Conservation (phyloP, 2,797 vertebrate genomes). For the Lagocephalus sceleratus region DNA sequence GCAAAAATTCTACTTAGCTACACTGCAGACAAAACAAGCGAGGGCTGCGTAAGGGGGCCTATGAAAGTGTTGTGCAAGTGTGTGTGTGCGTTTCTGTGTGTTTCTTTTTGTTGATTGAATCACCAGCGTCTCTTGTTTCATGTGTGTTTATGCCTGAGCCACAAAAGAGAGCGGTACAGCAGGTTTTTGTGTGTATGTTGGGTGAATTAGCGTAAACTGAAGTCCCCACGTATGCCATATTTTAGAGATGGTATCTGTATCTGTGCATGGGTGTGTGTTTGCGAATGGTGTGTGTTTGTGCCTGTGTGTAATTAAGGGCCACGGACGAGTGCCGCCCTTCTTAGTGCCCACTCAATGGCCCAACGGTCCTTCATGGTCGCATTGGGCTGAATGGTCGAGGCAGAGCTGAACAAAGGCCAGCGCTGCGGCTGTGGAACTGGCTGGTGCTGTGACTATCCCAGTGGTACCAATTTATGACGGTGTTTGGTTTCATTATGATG, state of each 20-base stretch:
- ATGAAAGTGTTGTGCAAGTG: conserved; percentile 29
- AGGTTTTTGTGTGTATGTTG: conserved; percentile 10
- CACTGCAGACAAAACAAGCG: conserved; percentile 67
- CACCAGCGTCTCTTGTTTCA: conserved; percentile 51
- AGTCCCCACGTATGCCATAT: conserved; percentile 35
- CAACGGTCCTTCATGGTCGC: conserved; percentile 45
- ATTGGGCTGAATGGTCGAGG: conserved; percentile 50
- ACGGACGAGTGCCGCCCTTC: conserved; percentile 55
- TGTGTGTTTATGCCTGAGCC: conserved; percentile 50
- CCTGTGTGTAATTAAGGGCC: conserved; percentile 29
- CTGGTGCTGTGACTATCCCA: neutral
- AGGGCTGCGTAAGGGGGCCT: conserved; percentile 40
- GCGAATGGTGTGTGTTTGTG: conserved; percentile 16
- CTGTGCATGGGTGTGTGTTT: conserved; percentile 14
- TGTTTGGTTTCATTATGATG: too few species aligned
- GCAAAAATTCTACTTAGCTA: conserved; percentile 60
- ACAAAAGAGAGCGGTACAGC: conserved; percentile 31
- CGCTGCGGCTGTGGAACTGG: conserved; percentile 45
- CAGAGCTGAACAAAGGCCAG: conserved; percentile 38
- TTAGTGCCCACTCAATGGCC: conserved; percentile 33
- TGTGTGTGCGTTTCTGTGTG: conserved; percentile 16
- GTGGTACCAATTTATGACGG: too few species aligned
- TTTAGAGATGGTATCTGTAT: conserved; percentile 47
- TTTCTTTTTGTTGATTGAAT: conserved; percentile 44
- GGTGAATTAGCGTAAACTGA: conserved; percentile 32